Evolutionary conservation across 30 jellyfish, hydroid and myxozoan species (phyloP).

Genomic region (Phacellophora camtschatica): DNA sequence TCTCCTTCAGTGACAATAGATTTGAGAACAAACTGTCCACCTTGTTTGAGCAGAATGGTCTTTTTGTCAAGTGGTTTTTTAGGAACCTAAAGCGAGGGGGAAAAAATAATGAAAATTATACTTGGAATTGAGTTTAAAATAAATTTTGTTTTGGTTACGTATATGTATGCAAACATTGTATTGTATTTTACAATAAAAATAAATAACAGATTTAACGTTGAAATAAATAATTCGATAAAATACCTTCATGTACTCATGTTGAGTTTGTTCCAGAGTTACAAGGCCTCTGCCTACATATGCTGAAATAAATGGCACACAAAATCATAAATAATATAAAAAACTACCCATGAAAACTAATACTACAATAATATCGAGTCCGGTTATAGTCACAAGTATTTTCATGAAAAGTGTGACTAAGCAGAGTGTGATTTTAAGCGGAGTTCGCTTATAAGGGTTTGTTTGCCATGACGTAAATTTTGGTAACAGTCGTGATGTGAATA

Average conservation of each 20-base stretch:
- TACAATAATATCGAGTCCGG: no score
- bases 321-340: neutral
- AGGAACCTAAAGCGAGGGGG: slow-evolving; percentile 51
- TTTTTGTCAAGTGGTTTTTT: slow-evolving; percentile 88
- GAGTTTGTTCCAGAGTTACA: slow-evolving; percentile 88
- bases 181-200: no score
- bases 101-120: neutral
- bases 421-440: no score
- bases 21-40: slow-evolving; percentile 53
- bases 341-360: neutral
- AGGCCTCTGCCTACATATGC: slow-evolving; percentile 95
- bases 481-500: no score
- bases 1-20: slow-evolving; percentile 74
- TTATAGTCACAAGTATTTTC: no score
- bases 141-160: no score
- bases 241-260: slow-evolving; percentile 95
- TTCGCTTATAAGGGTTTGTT: no score
- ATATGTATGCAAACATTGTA: no score
- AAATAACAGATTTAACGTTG: neutral
- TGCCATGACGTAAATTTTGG: no score
- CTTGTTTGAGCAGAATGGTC: slow-evolving; percentile 75
- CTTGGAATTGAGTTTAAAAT: no score
- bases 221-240: neutral
- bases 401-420: no score
- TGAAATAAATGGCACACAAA: neutral